Evolutionary conservation across 1,140 invertebrate genomes (phyloP), one percentile per base, ranked within the genome.

Genomic region (Phymorhynchus buccinoides): DNA sequence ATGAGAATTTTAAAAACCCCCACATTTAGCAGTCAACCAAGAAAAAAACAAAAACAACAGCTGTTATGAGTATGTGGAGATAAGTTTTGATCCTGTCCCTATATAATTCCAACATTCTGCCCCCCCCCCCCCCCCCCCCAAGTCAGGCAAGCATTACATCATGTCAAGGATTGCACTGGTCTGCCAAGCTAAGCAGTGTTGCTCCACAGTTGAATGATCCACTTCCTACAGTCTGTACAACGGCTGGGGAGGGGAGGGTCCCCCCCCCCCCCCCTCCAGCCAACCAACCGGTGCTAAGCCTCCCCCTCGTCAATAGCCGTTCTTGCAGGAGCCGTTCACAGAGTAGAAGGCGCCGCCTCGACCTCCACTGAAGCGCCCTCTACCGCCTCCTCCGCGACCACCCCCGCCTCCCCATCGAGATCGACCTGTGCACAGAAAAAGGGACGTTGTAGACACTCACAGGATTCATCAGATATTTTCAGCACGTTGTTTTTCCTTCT

Each of bases 391-490:
- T 30, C 82, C 84, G 44, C 83, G 71, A 42, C 86, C 44, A 44
- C 83, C 86, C 30, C 68, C 73, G 30, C 52, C 78, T 68, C 71
- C 91, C 86, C 92, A 90, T 30, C 93, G 84, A 41, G 85, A 86
- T 42, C 88, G 88, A 68, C 88, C 88, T 89, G 85, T 27, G 3
- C 88, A 86, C 75, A 56, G 18, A 71, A 44, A 75, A 32, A 48
- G 27, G 4, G 35, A 32, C 37, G 4, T 30, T 27, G 2, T 4
- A 14, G 41, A 27, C 12, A n/a, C 30, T 7, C n/a, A n/a, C n/a
- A n/a, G n/a, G n/a, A n/a, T n/a, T n/a, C n/a, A n/a, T n/a, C n/a
- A n/a, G n/a, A n/a, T n/a, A n/a, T n/a, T n/a, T n/a, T n/a, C n/a
- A n/a, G n/a, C n/a, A n/a, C n/a, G 18, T 48, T 7, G 16, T 75